Conservation (phyloP, 2,888 invertebrate genomes). For the Limnephilus lunatus region DNA sequence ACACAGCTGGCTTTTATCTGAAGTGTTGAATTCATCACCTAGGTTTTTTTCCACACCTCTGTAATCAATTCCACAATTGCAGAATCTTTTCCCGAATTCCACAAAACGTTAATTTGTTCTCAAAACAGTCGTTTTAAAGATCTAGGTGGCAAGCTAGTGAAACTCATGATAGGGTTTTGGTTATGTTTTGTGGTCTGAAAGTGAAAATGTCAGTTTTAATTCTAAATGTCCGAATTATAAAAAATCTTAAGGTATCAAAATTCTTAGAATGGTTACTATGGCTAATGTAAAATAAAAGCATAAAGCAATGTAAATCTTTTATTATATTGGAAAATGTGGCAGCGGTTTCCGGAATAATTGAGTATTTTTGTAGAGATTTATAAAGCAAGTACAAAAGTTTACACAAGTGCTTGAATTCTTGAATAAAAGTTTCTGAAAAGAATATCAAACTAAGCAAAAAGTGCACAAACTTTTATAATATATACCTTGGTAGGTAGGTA, state of each 20-base stretch:
- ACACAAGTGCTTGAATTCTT: neutral
- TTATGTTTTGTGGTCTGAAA: conserved; percentile 12
- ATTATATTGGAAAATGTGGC: conserved; percentile 42
- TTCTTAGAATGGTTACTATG: conserved; percentile 37
- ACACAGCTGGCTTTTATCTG: neutral
- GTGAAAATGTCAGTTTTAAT: neutral
- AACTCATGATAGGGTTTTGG: conserved; percentile 1
- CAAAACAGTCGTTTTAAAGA: neutral
- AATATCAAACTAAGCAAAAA: conserved; percentile 22
- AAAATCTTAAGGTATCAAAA: conserved; percentile 26
- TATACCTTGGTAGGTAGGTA: neutral
- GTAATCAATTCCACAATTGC: neutral
- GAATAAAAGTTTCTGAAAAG: conserved; percentile 3
- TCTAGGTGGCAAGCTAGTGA: neutral
- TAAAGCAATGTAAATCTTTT: conserved; percentile 49
- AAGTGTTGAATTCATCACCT: neutral
- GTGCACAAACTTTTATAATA: conserved; percentile 24
- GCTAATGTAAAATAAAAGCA: conserved; percentile 41
- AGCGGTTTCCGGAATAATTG: conserved; percentile 7
- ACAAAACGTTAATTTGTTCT: neutral
- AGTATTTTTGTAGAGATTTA: neutral
- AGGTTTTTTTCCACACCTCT: neutral
- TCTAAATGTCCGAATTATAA: neutral
- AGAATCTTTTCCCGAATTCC: neutral
- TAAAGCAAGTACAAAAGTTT: conserved; percentile 2